Base-by-base conservation (phyloP, 2,113 vertebrate genomes). In the Rhinolophus sinicus region DNA sequence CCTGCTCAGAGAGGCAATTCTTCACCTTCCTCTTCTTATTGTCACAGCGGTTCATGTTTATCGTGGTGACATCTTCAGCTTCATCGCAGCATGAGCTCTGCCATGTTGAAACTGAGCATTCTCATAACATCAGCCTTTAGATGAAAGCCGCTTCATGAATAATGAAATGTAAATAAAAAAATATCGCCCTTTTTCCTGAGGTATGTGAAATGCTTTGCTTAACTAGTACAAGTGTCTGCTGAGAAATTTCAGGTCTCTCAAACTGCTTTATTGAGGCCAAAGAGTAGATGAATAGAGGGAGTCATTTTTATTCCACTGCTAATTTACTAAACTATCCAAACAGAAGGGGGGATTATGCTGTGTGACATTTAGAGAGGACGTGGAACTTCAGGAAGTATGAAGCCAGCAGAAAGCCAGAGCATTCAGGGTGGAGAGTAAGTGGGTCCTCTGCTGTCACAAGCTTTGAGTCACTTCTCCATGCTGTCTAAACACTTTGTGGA, bases 41-140 rank as follows among this genome's bases (percentile, higher is more conserved):
- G 98, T 98, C 98, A 98, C 97, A 92, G 97, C 95, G 81, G 97
- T 98, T 98, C 98, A 94, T 97, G 97, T 98, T 98, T 98, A 98
- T 95, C 84, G 83, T 93, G 96, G 96, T 98, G 98, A 98, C 97
- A 98, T 98, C 98, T 98, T 98, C 95, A 97, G 98, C 95, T 95
- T 93, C 95, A 78, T 81, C 82, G 44, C 97, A 97, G 98, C 84
- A 0, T 93, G 98, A 97, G 96, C 86, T 86, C 96, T 22, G 33
- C 90, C 95, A 82, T 89, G 91, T 97, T 96, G 96, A 88, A 97
- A 96, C 87, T 85, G 96, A 97, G 94, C 90, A 47, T 93, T 90
- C 97, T 92, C 76, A 38, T 52, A 97, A 97, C 98, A 96, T 82
- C 92, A 96, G 94, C 96, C 94, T 92, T 95, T 89, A 81, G 86